Conservation (phyloP, 2,113 vertebrate species). For the Hippopotamus amphibius region DNA sequence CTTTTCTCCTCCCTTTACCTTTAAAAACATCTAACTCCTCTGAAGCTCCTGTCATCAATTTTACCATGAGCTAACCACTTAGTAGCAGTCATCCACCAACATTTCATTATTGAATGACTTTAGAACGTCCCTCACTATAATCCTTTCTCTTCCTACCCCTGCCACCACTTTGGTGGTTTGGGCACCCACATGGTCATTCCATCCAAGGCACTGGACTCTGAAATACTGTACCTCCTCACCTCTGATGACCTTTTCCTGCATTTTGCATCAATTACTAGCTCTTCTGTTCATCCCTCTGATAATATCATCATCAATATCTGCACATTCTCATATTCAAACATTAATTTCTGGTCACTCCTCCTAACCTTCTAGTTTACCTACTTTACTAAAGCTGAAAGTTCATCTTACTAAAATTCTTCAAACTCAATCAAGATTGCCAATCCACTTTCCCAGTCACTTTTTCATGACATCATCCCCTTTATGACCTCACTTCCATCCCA, state of each 20-base stretch:
- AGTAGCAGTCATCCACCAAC: not conserved
- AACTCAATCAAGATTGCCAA: not conserved
- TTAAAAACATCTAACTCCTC: not conserved
- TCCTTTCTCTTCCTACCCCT: not conserved
- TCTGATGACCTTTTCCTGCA: not conserved
- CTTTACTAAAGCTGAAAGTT: not conserved
- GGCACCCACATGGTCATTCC: not conserved
- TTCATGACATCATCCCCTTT: not conserved
- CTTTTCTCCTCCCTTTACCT: not conserved
- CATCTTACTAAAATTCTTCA: not conserved
- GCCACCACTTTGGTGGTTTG: not conserved
- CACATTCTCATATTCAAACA: not conserved
- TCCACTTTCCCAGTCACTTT: not conserved
- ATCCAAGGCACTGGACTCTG: not conserved
- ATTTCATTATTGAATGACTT: not conserved
- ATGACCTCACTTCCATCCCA: not conserved
- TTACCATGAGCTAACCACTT: not conserved
- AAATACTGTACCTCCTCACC: not conserved
- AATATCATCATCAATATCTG: not conserved
- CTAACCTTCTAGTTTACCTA: not conserved
- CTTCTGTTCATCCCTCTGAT: not conserved
- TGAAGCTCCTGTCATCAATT: not conserved
- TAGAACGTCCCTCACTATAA: not conserved
- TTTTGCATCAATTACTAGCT: not conserved
- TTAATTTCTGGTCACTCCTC: not conserved